A percentile compares a stretch with the other conserved stretches of the same genome.
These are phyloP conservation scores for Caenorhabditis inopinata DNA, from an alignment of 1,140 invertebrate species.

Conservation along the genomic window DNA sequence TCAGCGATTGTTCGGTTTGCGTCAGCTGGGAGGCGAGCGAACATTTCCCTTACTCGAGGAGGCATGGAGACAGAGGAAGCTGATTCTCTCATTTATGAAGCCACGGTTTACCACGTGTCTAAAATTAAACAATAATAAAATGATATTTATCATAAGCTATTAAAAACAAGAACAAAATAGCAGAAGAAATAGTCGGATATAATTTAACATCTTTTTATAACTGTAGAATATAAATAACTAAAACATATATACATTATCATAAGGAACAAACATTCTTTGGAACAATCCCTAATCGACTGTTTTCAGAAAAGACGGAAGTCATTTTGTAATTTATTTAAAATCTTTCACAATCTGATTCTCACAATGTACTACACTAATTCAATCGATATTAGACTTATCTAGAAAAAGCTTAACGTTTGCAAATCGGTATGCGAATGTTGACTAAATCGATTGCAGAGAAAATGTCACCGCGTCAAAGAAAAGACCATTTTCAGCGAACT, in stretches of 20 bases:
- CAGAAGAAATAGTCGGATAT: no score
- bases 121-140: no score
- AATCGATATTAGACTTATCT: neutral
- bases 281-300: no score
- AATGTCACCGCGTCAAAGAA: neutral
- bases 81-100: neutral
- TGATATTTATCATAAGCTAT: no score
- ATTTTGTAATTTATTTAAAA: neutral
- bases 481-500: neutral
- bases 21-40: neutral
- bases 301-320: no score
- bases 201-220: no score
- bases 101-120: no score
- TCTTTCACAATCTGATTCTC: neutral
- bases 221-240: no score
- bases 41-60: neutral
- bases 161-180: no score
- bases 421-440: neutral
- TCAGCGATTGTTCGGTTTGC: neutral
- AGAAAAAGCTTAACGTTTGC: no score
- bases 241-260: no score
- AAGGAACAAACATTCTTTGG: no score
- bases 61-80: neutral
- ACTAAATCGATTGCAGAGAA: neutral
- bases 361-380: neutral